A percentile compares a stretch with the other conserved stretches of the same genome.
phyloP scores from a whole-genome alignment of 2,888 invertebrate genomes.

The Microctonus brassicae region DNA sequence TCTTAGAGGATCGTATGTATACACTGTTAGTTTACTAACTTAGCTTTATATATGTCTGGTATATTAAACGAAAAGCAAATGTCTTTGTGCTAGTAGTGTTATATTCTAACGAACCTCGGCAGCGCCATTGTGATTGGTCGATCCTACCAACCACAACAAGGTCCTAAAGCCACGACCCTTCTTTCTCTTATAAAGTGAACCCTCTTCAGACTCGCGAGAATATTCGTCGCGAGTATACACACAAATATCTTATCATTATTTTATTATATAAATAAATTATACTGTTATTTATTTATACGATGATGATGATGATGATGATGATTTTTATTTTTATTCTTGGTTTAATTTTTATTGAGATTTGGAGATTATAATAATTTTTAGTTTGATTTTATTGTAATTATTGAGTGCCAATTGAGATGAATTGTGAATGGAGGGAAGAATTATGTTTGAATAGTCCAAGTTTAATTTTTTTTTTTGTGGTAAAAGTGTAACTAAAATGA shows the following conservation, averaged over 20 bases:
- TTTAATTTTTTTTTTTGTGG: background rate
- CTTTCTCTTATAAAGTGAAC: slow-evolving; percentile 45
- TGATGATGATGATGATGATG: too few relatives aligned
- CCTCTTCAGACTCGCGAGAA: slow-evolving; percentile 61
- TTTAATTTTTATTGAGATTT: background rate
- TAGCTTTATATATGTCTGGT: slow-evolving; percentile 37
- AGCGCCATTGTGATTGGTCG: slow-evolving; percentile 62
- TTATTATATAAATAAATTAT: background rate
- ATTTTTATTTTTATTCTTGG: too few relatives aligned
- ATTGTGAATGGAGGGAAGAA: background rate
- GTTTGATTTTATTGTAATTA: too few relatives aligned
- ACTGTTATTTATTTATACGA: too few relatives aligned
- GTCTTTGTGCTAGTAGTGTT: slow-evolving; percentile 45
- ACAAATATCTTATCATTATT: background rate
- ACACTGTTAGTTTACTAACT: background rate
- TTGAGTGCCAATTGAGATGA: background rate
- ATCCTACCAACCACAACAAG: slow-evolving; percentile 53
- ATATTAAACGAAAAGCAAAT: slow-evolving; percentile 29
- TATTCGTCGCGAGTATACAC: slow-evolving; percentile 55
- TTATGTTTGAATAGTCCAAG: background rate
- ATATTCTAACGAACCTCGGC: slow-evolving; percentile 59
- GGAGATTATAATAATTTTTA: too few relatives aligned
- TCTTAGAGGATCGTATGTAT: slow-evolving; percentile 22
- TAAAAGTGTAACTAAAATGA: background rate
- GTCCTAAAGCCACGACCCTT: slow-evolving; percentile 53